Evolutionary conservation across 1,140 invertebrate species (phyloP), one percentile per base, ranked within the genome.

Genomic region (Meloidogyne floridensis): DNA sequence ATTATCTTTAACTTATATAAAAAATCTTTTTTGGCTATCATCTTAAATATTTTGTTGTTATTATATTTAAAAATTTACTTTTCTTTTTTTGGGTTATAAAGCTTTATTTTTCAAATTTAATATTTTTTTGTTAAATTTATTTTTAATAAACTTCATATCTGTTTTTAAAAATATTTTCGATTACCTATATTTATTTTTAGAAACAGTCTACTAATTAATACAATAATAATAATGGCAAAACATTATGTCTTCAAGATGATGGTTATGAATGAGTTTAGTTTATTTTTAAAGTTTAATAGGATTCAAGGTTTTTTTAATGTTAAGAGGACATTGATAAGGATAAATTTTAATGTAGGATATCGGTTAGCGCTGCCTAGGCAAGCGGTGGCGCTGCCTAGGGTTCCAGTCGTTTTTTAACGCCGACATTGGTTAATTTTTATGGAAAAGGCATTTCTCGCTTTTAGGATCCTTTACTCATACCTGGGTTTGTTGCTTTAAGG

Each of bases 11-110:
- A 65, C 5, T 65, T 65, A 65, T 15, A 32, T 32, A 32, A n/a
- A n/a, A n/a, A n/a, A n/a, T n/a, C n/a, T n/a, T n/a, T n/a, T 65
- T 65, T n/a, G 15, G 15, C 15, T 65, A 11, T 65, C 56, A 65
- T 65, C 56, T 65, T 65, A 65, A 65, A n/a, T 56, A 15, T 56
- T n/a, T 65, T 65, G 56, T 65, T 65, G 56, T 65, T 65, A 56
- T 13, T 56, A 65, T 65, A 5, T 65, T n/a, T n/a, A n/a, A n/a
- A n/a, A 13, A 13, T 65, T 65, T 65, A 65, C 56, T 65, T 65
- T 65, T 65, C 6, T 65, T 65, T 65, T 65, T 65, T n/a, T 65
- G 15, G 56, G 56, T 5, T n/a, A 65, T 65, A 65, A 65, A 65
- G 56, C 56, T 65, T 65, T 65, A 65, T 65, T 65, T 65, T 65